Base-by-base conservation (phyloP, 2,797 vertebrate species). In the Gephyroberyx darwinii region DNA sequence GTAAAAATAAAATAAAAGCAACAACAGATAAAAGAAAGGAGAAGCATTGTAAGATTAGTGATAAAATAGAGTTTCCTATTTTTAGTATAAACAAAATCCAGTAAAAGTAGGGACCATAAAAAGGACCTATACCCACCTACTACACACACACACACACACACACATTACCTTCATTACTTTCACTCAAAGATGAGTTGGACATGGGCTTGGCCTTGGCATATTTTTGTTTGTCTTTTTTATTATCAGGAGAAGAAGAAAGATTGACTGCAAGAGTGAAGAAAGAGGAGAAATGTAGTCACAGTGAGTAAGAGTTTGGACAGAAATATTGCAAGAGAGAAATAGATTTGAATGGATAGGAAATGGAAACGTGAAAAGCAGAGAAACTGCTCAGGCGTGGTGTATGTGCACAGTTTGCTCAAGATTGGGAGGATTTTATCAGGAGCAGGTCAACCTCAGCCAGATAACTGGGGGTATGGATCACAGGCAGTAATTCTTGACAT, bases 151-250 rank as follows among this genome's bases (percentile, higher is more conserved):
- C 33, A 52, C 45, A 72, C 16, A 51, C 20, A 47, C 50, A 35
- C 12, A 48, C 26, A 72, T 88, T 91, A 95, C 93, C 93, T 94
- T 94, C 92, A 84, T 81, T 85, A 75, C 69, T 84, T 80, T 93
- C 91, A 86, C 85, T 90, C 78, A 91, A 55, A 80, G 92, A 87
- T 56, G 91, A 89, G 80, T 80, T 85, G 80, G 88, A 87, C 48
- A 89, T 55, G 76, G 91, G 83, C 88, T 92, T 95, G 90, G 82
- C 52, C 77, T 91, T 94, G 78, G 89, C 63, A 78, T 85, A 67
- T 89, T 94, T 95, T 75, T 74, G 30, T 91, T 94, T 92, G 75
- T 90, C 90, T 93, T 93, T 95, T 92, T 92, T 95, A 89, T 90
- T 91, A 88, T 94, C 92, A 91, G 86, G 87, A 85, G 86, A 90